These are phyloP conservation scores for Priocnemis perturbator DNA, from an alignment of 2,888 invertebrate species.

Conservation along the genomic window DNA sequence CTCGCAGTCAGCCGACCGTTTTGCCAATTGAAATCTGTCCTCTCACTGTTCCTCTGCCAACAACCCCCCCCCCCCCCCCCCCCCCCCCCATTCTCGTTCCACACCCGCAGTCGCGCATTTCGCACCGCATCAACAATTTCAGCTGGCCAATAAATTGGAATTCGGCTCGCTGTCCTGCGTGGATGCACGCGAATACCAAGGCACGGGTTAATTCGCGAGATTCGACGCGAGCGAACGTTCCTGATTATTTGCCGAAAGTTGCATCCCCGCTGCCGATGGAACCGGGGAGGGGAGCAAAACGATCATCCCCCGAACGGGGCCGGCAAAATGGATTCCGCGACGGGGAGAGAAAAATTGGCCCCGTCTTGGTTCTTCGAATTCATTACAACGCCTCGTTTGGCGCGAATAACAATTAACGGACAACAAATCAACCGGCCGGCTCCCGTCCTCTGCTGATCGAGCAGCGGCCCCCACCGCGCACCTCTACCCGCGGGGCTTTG, in stretches of 20 bases:
- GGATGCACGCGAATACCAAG: slow-evolving; percentile 8
- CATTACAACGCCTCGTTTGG: not conserved
- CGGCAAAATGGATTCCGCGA: too few species aligned
- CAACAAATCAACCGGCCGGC: slow-evolving; percentile 15
- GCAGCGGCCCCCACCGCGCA: slow-evolving; percentile 5
- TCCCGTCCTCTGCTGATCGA: too few species aligned
- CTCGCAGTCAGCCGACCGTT: slow-evolving; percentile 50
- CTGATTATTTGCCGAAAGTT: too few species aligned
- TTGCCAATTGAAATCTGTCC: slow-evolving; percentile 52
- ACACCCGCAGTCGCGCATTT: slow-evolving; percentile 2
- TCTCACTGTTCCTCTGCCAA: slow-evolving; percentile 14
- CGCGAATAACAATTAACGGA: slow-evolving; percentile 21
- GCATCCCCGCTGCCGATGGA: too few species aligned
- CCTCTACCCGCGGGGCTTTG: slow-evolving; percentile 3
- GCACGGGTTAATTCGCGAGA: too few species aligned
- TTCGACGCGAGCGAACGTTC: too few species aligned
- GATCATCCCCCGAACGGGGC: too few species aligned
- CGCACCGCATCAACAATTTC: slow-evolving; percentile 27
- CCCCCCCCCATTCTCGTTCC: slow-evolving; percentile 28
- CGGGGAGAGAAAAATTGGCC: too few species aligned
- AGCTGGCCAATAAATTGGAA: slow-evolving; percentile 19
- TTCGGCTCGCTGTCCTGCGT: slow-evolving; percentile 21
- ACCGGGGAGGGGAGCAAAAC: too few species aligned
- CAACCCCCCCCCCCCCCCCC: not conserved
- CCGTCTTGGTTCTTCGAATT: too few species aligned